These are phyloP conservation scores for Strigamia maritima DNA, from an alignment of 2,888 invertebrate species.

Conservation along the genomic window DNA sequence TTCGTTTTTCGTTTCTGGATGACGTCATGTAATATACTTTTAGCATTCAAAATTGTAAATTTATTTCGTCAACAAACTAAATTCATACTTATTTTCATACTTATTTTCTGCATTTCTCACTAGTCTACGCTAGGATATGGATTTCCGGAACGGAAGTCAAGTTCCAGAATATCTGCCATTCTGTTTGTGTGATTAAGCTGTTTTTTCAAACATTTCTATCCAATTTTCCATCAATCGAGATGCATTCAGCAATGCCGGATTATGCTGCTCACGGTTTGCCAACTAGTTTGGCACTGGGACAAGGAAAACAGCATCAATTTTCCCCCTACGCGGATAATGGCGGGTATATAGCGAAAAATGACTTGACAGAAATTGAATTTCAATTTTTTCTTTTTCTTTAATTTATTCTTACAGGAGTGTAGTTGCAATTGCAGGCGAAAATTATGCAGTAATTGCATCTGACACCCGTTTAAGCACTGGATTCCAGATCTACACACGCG, in stretches of 20 bases:
- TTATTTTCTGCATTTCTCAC: no score
- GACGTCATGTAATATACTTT: not conserved
- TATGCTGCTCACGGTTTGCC: conserved; percentile 31
- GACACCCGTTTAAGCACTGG: conserved; percentile 91
- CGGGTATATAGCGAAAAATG: conserved; percentile 59
- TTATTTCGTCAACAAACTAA: not conserved
- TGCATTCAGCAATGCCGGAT: not conserved
- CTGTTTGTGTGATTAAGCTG: not conserved
- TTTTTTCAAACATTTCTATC: not conserved
- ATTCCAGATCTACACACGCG: conserved; percentile 82
- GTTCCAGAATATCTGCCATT: not conserved
- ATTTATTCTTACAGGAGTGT: conserved; percentile 67
- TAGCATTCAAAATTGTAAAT: not conserved
- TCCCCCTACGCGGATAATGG: conserved; percentile 73
- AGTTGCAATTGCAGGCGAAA: conserved; percentile 91
- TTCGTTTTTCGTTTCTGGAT: not conserved
- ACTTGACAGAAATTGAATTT: not conserved
- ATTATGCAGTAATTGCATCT: conserved; percentile 90
- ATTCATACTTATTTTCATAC: not conserved
- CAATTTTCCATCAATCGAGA: not conserved
- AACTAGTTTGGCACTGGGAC: not conserved
- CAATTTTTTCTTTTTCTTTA: not conserved
- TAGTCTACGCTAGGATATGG: no score
- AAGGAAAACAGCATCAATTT: conserved; percentile 52
- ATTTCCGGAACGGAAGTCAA: not conserved